Conservation (phyloP, 1,140 invertebrate species). For the Rhynchophorus ferrugineus region DNA sequence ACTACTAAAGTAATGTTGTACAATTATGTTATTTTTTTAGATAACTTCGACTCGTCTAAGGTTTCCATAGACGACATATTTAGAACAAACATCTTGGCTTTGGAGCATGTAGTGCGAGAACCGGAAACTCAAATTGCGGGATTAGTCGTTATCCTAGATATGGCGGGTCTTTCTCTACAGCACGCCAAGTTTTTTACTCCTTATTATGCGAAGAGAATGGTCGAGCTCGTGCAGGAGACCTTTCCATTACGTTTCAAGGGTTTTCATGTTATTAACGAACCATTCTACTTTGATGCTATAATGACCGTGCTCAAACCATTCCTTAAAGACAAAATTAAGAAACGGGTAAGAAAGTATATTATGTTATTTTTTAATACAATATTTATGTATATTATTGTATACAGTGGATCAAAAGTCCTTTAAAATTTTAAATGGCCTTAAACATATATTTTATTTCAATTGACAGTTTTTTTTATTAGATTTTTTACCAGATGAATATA, state of each 20-base stretch:
- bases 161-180: conserved; percentile 42
- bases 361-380: conserved; percentile 3
- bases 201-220: conserved; percentile 41
- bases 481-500: too few species aligned
- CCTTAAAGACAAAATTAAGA: conserved; percentile 51
- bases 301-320: conserved; percentile 54
- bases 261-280: conserved; percentile 56
- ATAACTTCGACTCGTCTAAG: conserved; percentile 41
- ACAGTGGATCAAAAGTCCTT: too few species aligned
- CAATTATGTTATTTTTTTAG: too few species aligned
- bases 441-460: too few species aligned
- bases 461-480: too few species aligned
- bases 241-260: conserved; percentile 54
- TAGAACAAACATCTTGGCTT: conserved; percentile 41
- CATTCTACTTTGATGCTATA: conserved; percentile 52
- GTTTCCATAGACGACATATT: conserved; percentile 44
- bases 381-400: too few species aligned
- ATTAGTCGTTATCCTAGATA: conserved; percentile 42
- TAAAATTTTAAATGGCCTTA: too few species aligned
- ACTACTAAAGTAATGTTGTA: too few species aligned
- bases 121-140: conserved; percentile 44
- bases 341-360: conserved; percentile 41
- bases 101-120: conserved; percentile 44
- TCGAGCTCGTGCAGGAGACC: conserved; percentile 48
- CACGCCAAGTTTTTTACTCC: conserved; percentile 45